Evolutionary conservation across 2,797 vertebrate species (phyloP).

Genomic region (Hirundo rustica): DNA sequence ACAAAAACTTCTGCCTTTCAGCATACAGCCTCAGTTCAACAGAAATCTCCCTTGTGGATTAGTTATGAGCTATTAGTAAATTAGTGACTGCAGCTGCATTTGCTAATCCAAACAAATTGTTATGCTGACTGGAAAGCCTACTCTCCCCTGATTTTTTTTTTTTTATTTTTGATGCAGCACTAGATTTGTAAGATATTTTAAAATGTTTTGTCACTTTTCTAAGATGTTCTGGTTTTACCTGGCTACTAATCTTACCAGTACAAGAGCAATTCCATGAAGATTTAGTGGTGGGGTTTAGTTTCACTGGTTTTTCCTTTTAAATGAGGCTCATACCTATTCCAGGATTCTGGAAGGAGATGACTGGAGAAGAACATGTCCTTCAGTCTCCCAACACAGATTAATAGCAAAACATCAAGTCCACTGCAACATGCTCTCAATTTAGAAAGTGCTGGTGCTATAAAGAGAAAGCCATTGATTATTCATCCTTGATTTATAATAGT

Average conservation of each 20-base stretch:
- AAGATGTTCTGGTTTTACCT: background rate
- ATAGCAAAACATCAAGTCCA: constrained; percentile 54
- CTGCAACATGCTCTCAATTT: constrained; percentile 52
- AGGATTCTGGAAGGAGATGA: constrained; percentile 37
- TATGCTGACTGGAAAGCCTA: constrained; percentile 10
- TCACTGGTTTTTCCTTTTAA: background rate
- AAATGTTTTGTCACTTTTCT: background rate
- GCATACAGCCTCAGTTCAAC: background rate
- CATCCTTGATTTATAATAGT: constrained; percentile 20
- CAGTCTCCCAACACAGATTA: constrained; percentile 46
- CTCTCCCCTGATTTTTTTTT: background rate
- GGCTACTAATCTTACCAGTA: constrained; percentile 20
- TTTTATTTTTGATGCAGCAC: background rate
- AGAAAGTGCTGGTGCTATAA: constrained; percentile 62
- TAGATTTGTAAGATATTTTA: background rate
- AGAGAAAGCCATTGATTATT: constrained; percentile 62
- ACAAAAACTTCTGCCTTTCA: background rate
- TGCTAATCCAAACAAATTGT: background rate
- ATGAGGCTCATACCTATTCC: constrained; percentile 24
- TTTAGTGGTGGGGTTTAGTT: background rate
- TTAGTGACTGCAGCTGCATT: background rate
- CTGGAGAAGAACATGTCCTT: constrained; percentile 41
- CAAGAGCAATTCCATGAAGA: background rate
- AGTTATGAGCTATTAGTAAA: background rate
- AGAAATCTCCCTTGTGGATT: background rate